Percentiles rank a stretch among this genome's conserved stretches.
These are phyloP conservation scores for Priocnemis perturbator DNA, from an alignment of 2,888 invertebrate genomes.

Conservation along the genomic window DNA sequence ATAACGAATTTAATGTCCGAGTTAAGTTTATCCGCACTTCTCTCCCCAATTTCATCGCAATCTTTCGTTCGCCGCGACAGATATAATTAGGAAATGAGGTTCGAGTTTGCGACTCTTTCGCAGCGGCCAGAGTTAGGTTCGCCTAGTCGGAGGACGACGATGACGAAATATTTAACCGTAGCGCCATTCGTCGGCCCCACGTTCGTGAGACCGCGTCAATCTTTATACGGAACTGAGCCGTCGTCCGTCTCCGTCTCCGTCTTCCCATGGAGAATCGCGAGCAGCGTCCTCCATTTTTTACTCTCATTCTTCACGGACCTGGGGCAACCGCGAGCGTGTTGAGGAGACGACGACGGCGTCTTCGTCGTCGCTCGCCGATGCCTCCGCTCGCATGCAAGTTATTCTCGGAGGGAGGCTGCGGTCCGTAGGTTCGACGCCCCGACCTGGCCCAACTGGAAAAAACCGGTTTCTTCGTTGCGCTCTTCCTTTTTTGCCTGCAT, in stretches of 20 bases:
- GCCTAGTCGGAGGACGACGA: too few species aligned
- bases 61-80: too few species aligned
- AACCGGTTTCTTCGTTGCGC: conserved; percentile 74
- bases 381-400: conserved; percentile 68
- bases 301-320: conserved; percentile 72
- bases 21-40: too few species aligned
- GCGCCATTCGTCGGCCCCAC: too few species aligned
- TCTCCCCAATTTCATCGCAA: conserved; percentile 8
- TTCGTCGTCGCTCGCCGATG: conserved; percentile 40
- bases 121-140: too few species aligned
- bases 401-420: conserved; percentile 74
- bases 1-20: too few species aligned
- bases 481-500: conserved; percentile 71
- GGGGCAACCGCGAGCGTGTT: conserved; percentile 66
- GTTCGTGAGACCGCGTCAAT: too few species aligned
- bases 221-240: too few species aligned
- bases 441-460: conserved; percentile 76
- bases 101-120: too few species aligned
- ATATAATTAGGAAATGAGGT: too few species aligned
- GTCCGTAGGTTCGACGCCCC: conserved; percentile 75
- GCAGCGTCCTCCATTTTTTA: conserved; percentile 47
- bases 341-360: conserved; percentile 41
- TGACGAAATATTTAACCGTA: too few species aligned
- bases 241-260: too few species aligned
- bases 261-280: conserved; percentile 23